Evolutionary conservation across 2,113 vertebrate species (phyloP), one percentile per base, ranked within the genome.

Genomic region (Heterochromis multidens): DNA sequence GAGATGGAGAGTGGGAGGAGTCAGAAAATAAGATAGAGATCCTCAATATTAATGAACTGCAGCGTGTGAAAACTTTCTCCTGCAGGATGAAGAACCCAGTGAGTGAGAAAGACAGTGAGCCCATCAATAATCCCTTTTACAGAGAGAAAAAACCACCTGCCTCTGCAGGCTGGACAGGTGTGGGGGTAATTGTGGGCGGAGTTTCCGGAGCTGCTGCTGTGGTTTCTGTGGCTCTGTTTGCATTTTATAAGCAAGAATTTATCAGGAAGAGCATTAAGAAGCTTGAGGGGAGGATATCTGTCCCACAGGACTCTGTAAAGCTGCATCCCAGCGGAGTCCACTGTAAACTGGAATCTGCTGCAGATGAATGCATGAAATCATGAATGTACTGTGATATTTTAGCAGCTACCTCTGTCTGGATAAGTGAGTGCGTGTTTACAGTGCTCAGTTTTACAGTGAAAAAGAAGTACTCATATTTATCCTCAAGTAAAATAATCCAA

Each of bases 1-100:
- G 3, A 0, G 3, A 19, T 1, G 17, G 2, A 5, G 2, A 13
- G 3, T 89, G 74, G 89, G 1, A 5, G 1, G 0, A 2, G 10
- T 3, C 0, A 1, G 3, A 1, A 0, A 7, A 33, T 2, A 8
- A 0, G 3, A 0, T 25, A 0, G 0, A 0, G 0, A 65, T 89
- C 49, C 7, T 0, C 5, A 63, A 31, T 1, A 0, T 33, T 1
- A 13, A 23, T 3, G 16, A n/a, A 0, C 13, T 4, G 0, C 1
- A 2, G 1, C 0, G 0, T 0, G 2, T 77, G 2, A 0, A 21
- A 23, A 37, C 2, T 0, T 72, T 89, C 58, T 21, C 35, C 49
- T 94, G 93, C 46, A 21, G 0, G 8, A 72, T 86, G 11, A 4
- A 29, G 63, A 91, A 91, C 49, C 77, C 63, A 0, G 9, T 79